Evolutionary conservation across 2,888 invertebrate species (phyloP).

Genomic region (Cantharis lateralis): DNA sequence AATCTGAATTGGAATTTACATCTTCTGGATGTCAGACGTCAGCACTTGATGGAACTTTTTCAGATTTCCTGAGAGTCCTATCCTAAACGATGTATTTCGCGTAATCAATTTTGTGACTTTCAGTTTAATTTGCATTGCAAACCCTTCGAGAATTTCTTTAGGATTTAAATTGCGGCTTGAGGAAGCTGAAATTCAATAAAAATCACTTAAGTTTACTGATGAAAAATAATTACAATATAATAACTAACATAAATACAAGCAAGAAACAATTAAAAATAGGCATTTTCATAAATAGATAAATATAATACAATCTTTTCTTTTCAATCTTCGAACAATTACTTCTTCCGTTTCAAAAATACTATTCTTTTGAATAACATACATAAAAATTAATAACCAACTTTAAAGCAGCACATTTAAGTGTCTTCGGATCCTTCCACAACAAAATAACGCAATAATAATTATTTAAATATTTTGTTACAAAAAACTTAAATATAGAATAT

Average conservation of each 20-base stretch:
- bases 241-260: constrained; percentile 24
- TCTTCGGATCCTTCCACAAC: constrained; percentile 12
- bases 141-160: no score
- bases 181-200: background rate
- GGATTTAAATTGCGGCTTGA: background rate
- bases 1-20: no score
- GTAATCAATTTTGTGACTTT: no score
- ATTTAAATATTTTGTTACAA: background rate
- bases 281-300: constrained; percentile 23
- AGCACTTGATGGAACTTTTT: no score
- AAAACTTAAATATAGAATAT: constrained; percentile 10
- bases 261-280: constrained; percentile 20
- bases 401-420: constrained; percentile 6
- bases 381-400: constrained; percentile 4
- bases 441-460: constrained; percentile 3
- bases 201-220: constrained; percentile 23
- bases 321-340: constrained; percentile 2
- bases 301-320: background rate
- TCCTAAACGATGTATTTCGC: no score
- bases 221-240: constrained; percentile 19
- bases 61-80: no score
- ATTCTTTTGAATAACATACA: constrained; percentile 6
- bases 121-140: no score
- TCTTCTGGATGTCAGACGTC: no score
- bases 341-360: background rate